These are phyloP conservation scores for Azemiops feae DNA, from an alignment of 2,113 vertebrate species.

Conservation along the genomic window DNA sequence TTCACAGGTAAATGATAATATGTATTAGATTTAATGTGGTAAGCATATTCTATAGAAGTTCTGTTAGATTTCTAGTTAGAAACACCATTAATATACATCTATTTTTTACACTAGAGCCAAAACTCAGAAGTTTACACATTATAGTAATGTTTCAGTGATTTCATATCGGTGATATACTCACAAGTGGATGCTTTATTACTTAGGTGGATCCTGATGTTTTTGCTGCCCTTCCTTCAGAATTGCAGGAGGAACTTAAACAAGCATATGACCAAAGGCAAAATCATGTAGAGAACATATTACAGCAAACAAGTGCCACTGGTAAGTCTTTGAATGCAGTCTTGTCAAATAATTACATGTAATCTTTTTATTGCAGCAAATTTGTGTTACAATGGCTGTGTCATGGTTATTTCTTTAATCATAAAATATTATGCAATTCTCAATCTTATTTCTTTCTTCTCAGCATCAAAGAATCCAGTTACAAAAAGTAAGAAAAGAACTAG, in stretches of 20 bases:
- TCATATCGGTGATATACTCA: slow-evolving; percentile 19
- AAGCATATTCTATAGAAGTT: neutral
- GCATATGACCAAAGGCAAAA: slow-evolving; percentile 82
- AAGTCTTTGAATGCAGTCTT: slow-evolving; percentile 33
- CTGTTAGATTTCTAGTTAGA: slow-evolving; percentile 5
- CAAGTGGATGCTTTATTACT: slow-evolving; percentile 24
- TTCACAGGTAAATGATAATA: slow-evolving; percentile 81
- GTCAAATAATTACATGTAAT: neutral
- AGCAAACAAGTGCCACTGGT: slow-evolving; percentile 64
- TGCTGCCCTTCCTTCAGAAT: slow-evolving; percentile 88
- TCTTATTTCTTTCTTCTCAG: slow-evolving; percentile 58
- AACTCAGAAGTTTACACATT: neutral
- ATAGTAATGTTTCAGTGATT: slow-evolving; percentile 13
- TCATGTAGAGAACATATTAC: slow-evolving; percentile 64
- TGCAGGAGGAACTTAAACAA: slow-evolving; percentile 90
- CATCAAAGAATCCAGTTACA: slow-evolving; percentile 77
- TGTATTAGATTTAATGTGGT: neutral
- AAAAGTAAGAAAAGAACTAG: slow-evolving; percentile 84
- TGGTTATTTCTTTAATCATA: neutral
- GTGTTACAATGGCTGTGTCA: neutral
- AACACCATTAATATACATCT: slow-evolving; percentile 1
- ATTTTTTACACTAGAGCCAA: neutral
- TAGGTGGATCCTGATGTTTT: slow-evolving; percentile 98
- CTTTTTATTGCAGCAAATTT: neutral
- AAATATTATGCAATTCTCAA: neutral